Evolutionary conservation across 2,888 invertebrate species (phyloP), one percentile per base, ranked within the genome.

Genomic region (Drosophila flavopinicola): DNA sequence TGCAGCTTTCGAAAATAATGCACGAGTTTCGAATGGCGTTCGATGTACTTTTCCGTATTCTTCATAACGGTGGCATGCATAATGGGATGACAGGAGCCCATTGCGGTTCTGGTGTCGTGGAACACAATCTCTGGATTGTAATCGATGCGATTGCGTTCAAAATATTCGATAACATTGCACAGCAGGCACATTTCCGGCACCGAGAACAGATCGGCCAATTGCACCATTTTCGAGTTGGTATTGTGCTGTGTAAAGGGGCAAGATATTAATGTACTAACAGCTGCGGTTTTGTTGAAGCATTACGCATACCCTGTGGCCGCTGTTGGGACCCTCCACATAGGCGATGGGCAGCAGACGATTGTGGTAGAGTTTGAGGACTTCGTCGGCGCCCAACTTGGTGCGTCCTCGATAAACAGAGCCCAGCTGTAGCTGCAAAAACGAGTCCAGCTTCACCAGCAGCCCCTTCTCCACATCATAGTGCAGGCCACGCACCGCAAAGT

Each of bases 391-490:
- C 1, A 99, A 93, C 15, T 95, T 95, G 38, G 95, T 95, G 11
- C 96, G 91, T 2, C 98, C 98, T 78, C 96, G 92, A 91, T 97
- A 98, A 0, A 98, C 98, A 0, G 98, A 95, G 41, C 98, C 99
- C 89, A 97, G 94, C 91, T 99, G 99, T 75, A 99, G 98, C 94
- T 99, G 98, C 75, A 98, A 93, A 91, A 98, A 99, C 1, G 98
- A 97, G 92, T 99, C 99, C 79, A 99, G 93, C 91, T 99, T 99
- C 79, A 99, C 92, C 20, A 99, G 92, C 10, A 98, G 92, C 2
- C 99, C 98, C 92, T 98, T 97, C 91, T 97, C 96, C 88, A 98
- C 96, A 90, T 99, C 99, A 92, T 98, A 99, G 92, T 99, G 99
- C n/a, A 99, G 93, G 29, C 99, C 99, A 67, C 99, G 93, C 1